A percentile compares a stretch with the other conserved stretches of the same genome.
phyloP scores from a whole-genome alignment of 2,888 invertebrate genomes.

The Catocala sponsa region DNA sequence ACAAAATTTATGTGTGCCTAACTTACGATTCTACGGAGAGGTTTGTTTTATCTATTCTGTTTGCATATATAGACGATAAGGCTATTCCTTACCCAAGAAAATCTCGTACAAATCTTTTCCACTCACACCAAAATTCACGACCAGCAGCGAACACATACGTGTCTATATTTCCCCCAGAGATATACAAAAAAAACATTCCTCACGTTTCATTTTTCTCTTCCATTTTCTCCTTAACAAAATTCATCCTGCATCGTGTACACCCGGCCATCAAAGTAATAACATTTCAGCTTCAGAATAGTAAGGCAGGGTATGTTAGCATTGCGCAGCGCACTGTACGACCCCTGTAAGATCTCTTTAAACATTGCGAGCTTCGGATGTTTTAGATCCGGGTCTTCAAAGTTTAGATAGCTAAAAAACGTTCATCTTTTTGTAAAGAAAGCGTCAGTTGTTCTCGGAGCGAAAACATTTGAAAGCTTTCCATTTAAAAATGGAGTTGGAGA shows the following conservation, averaged over 20 bases:
- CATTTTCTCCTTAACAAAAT: constrained; percentile 32
- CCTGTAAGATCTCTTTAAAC: constrained; percentile 33
- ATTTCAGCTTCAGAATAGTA: constrained; percentile 34
- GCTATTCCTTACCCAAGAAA: background rate
- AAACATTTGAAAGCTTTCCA: constrained; percentile 15
- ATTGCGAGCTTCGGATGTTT: constrained; percentile 27
- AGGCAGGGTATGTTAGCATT: constrained; percentile 31
- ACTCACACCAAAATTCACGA: background rate
- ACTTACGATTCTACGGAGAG: too few relatives aligned
- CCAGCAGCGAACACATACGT: background rate
- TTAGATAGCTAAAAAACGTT: constrained; percentile 11
- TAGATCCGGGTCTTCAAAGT: constrained; percentile 31
- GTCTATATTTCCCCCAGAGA: constrained; percentile 8
- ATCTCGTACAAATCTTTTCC: constrained; percentile 1
- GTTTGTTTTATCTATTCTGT: too few relatives aligned
- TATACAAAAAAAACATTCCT: constrained; percentile 9
- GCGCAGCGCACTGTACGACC: constrained; percentile 15
- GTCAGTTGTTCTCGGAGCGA: too few relatives aligned
- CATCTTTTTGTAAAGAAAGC: too few relatives aligned
- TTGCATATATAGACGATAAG: too few relatives aligned
- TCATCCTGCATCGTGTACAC: constrained; percentile 15
- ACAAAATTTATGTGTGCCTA: too few relatives aligned
- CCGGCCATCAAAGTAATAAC: constrained; percentile 40
- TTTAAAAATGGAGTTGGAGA: constrained; percentile 24
- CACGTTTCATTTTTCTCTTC: constrained; percentile 20